These are phyloP conservation scores for Rutpela maculata DNA, from an alignment of 2,888 invertebrate genomes.

Conservation along the genomic window DNA sequence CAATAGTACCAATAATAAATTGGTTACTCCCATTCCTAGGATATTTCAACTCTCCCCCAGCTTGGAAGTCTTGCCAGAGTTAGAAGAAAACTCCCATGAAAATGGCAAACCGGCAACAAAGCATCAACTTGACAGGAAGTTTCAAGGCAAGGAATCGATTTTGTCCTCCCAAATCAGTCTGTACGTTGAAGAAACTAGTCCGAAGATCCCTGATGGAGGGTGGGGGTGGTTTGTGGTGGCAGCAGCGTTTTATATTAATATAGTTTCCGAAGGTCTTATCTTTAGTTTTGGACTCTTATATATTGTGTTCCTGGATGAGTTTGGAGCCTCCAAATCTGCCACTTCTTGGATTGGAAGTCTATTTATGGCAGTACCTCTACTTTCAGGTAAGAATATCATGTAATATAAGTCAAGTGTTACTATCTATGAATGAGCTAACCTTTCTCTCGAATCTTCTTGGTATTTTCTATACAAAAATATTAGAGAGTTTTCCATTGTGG, in stretches of 20 bases:
- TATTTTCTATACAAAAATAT: too few species aligned
- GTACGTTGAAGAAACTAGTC: slow-evolving; percentile 65
- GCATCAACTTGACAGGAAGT: slow-evolving; percentile 35
- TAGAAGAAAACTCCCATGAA: slow-evolving; percentile 71
- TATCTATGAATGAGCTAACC: too few species aligned
- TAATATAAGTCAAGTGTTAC: too few species aligned
- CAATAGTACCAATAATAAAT: slow-evolving; percentile 26
- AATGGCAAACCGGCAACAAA: neutral
- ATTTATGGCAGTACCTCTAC: slow-evolving; percentile 80
- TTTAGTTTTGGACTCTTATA: slow-evolving; percentile 94
- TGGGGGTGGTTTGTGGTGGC: slow-evolving; percentile 94
- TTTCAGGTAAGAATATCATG: slow-evolving; percentile 40
- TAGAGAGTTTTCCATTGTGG: too few species aligned
- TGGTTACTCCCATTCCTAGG: neutral
- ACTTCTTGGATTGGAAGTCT: slow-evolving; percentile 78
- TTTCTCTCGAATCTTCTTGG: too few species aligned
- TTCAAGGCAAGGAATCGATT: slow-evolving; percentile 53
- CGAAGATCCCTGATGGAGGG: slow-evolving; percentile 85
- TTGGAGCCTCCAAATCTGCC: slow-evolving; percentile 75
- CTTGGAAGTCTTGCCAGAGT: slow-evolving; percentile 15
- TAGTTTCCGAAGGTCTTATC: slow-evolving; percentile 94
- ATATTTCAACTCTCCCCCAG: slow-evolving; percentile 2
- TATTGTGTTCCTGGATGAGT: slow-evolving; percentile 82
- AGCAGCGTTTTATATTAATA: slow-evolving; percentile 88
- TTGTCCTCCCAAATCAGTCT: slow-evolving; percentile 53